Percentiles rank a stretch among this genome's conserved stretches.
phyloP scores from a whole-genome alignment of 1,140 invertebrate species.

The Drosophila pachea region DNA sequence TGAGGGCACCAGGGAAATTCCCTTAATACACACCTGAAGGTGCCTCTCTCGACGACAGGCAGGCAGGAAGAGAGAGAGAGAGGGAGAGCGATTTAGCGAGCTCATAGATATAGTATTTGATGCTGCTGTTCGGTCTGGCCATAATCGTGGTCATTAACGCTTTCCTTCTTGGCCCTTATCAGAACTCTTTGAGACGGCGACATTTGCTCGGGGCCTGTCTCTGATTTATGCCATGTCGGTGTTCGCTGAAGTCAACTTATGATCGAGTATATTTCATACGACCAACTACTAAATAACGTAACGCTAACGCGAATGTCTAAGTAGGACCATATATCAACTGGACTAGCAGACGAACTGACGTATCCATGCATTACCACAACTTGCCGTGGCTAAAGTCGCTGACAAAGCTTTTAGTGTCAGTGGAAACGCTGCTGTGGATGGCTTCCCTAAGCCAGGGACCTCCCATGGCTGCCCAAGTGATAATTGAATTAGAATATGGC shows the following conservation, averaged over 20 bases:
- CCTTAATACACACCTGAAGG: too few relatives aligned
- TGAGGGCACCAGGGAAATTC: too few relatives aligned
- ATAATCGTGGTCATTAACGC: not conserved
- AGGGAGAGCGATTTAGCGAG: too few relatives aligned
- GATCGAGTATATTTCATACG: constrained; percentile 51
- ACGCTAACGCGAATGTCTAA: constrained; percentile 49
- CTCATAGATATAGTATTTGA: too few relatives aligned
- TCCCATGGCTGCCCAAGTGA: constrained; percentile 58
- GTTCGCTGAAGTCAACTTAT: constrained; percentile 37
- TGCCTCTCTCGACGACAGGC: too few relatives aligned
- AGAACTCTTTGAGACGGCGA: too few relatives aligned
- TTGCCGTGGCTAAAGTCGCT: constrained; percentile 64
- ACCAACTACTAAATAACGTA: constrained; percentile 59
- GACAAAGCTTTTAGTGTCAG: constrained; percentile 76
- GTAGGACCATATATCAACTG: constrained; percentile 67
- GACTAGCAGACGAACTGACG: constrained; percentile 43
- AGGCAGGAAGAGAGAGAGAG: too few relatives aligned
- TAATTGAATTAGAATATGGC: constrained; percentile 79
- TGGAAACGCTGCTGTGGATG: constrained; percentile 25
- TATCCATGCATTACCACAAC: constrained; percentile 63
- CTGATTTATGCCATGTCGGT: constrained; percentile 43
- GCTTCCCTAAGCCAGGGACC: constrained; percentile 6
- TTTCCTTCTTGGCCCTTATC: not conserved
- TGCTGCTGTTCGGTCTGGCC: too few relatives aligned
- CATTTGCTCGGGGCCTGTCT: not conserved